Evolutionary conservation across 2,888 invertebrate species (phyloP).

Genomic region (Lepas anatifera): DNA sequence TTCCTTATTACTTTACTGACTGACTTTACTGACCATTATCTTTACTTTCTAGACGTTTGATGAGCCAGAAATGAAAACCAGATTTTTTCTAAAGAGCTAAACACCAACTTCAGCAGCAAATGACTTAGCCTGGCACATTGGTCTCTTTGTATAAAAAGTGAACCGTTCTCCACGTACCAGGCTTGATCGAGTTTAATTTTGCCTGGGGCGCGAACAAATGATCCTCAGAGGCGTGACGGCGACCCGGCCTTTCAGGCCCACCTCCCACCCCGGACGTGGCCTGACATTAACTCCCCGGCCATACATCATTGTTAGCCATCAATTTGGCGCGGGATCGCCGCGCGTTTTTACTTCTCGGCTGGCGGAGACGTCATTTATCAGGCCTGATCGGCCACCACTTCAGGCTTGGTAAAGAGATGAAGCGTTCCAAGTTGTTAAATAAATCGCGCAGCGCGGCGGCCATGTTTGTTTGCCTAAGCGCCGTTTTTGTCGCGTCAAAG

Average conservation of each 20-base stretch:
- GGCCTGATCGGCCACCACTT: not conserved
- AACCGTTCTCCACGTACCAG: too few relatives aligned
- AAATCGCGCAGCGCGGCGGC: not conserved
- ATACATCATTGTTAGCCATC: slow-evolving; percentile 10
- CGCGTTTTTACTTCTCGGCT: not conserved
- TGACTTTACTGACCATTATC: too few relatives aligned
- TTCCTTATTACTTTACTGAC: too few relatives aligned
- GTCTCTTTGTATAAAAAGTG: too few relatives aligned
- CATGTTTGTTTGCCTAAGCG: not conserved
- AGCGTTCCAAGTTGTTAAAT: not conserved
- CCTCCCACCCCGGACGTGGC: not conserved
- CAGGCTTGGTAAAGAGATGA: not conserved
- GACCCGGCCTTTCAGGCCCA: too few relatives aligned
- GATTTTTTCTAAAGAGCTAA: too few relatives aligned
- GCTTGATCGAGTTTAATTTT: not conserved
- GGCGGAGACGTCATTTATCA: not conserved
- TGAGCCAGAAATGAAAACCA: too few relatives aligned
- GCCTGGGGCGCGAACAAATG: not conserved
- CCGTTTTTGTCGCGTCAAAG: not conserved
- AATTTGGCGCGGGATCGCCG: slow-evolving; percentile 1
- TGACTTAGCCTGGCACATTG: too few relatives aligned
- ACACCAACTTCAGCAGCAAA: too few relatives aligned
- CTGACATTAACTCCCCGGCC: not conserved
- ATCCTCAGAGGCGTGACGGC: too few relatives aligned
- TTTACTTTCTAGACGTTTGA: too few relatives aligned